Conservation (phyloP, 2,797 vertebrate genomes). For the Xenopus petersii region DNA sequence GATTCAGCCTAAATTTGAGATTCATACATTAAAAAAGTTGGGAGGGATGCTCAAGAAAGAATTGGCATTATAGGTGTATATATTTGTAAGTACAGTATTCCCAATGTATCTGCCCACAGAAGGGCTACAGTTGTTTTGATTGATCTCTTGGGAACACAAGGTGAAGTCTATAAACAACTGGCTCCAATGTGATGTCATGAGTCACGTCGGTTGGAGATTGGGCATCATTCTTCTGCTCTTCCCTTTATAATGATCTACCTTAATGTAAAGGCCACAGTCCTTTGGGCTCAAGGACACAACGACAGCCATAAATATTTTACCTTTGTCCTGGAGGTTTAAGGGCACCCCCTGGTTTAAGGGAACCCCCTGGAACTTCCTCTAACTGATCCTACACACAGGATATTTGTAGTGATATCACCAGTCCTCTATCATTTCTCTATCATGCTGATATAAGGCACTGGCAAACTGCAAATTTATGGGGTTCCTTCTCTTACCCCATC, state of each 20-base stretch:
- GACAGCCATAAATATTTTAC: slow-evolving; percentile 67
- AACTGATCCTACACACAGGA: slow-evolving; percentile 82
- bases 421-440: slow-evolving; percentile 54
- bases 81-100: too few relatives aligned
- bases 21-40: too few relatives aligned
- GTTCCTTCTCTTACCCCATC: slow-evolving; percentile 63
- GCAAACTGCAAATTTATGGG: slow-evolving; percentile 34
- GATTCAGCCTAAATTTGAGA: too few relatives aligned
- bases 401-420: slow-evolving; percentile 73
- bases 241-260: slow-evolving; percentile 74
- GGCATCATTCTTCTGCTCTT: slow-evolving; percentile 3
- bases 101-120: too few relatives aligned
- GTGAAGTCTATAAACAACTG: too few relatives aligned
- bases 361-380: slow-evolving; percentile 70
- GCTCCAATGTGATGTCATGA: too few relatives aligned
- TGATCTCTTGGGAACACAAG: too few relatives aligned
- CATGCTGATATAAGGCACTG: slow-evolving; percentile 54
- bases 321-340: slow-evolving; percentile 41
- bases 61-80: too few relatives aligned
- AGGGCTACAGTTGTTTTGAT: too few relatives aligned
- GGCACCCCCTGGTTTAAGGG: slow-evolving; percentile 64
- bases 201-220: too few relatives aligned
- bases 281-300: slow-evolving; percentile 84
- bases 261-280: slow-evolving; percentile 81
- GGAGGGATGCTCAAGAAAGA: too few relatives aligned